Evolutionary conservation across 2,888 invertebrate species (phyloP), one percentile per base, ranked within the genome.

Genomic region (Druceiella hillmani): DNA sequence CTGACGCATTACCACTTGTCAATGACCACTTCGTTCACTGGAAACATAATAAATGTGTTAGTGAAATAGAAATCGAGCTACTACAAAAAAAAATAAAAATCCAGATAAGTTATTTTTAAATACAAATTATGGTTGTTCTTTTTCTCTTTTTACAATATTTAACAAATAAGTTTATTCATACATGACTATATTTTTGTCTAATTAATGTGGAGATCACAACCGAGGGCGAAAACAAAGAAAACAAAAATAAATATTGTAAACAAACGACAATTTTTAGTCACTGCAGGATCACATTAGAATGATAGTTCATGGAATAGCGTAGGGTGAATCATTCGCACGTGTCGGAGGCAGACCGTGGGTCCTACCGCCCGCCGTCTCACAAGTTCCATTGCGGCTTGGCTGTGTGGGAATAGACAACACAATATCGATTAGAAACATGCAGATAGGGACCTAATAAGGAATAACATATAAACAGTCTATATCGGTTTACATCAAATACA

Each of bases 21-120:
- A 72, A 78, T 60, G 70, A 82, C 81, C 68, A 65, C 69, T 62
- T 82, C 82, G 72, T 78, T 78, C 76, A 74, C 82, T 82, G 80
- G 61, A 80, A 78, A 71, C 41, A 71, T 59, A 70, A 68, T 61
- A 63, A 52, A 57, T 64, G 58, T 52, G 64, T 67, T 69, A 67
- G 62, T 61, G 59, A 55, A 43, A n/a, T 22, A 33, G 30, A 34
- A 20, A 20, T n/a, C n/a, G n/a, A n/a, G n/a, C n/a, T n/a, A n/a
- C n/a, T n/a, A n/a, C n/a, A n/a, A n/a, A n/a, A n/a, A n/a, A n/a
- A n/a, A n/a, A n/a, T n/a, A n/a, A n/a, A n/a, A n/a, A n/a, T n/a
- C n/a, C n/a, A n/a, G n/a, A n/a, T n/a, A n/a, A n/a, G n/a, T n/a
- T n/a, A n/a, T n/a, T n/a, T n/a, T n/a, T n/a, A n/a, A n/a, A n/a